phyloP scores from a whole-genome alignment of 1,140 invertebrate species.

The Campoletis sonorensis region DNA sequence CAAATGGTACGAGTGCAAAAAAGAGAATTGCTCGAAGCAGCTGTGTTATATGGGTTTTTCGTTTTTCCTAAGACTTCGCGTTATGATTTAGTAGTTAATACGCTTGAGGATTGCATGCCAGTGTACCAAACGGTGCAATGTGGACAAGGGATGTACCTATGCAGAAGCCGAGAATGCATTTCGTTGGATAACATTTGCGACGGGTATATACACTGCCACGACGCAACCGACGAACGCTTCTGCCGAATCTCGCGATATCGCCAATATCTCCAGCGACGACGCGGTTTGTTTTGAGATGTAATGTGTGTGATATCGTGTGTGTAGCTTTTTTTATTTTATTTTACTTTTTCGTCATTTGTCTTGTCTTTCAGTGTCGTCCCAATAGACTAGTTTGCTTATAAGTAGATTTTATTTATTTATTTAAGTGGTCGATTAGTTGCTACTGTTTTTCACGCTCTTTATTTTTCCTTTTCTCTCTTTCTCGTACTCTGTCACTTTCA shows the following conservation, averaged over 20 bases:
- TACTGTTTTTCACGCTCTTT: neutral
- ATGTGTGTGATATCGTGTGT: conserved; percentile 62
- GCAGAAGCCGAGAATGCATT: conserved; percentile 80
- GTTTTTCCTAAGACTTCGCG: conserved; percentile 65
- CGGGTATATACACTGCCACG: conserved; percentile 81
- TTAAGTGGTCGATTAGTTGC: neutral
- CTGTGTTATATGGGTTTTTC: conserved; percentile 18
- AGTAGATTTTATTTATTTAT: conserved; percentile 20
- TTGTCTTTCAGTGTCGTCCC: conserved; percentile 33
- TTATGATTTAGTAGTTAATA: conserved; percentile 75
- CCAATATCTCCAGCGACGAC: conserved; percentile 70
- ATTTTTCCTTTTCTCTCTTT: neutral
- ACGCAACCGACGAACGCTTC: conserved; percentile 84
- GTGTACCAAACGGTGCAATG: conserved; percentile 69
- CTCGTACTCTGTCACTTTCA: neutral
- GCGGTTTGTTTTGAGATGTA: conserved; percentile 73
- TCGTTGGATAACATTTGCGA: conserved; percentile 82
- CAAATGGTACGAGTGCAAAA: neutral
- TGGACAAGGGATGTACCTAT: conserved; percentile 78
- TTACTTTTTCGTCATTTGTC: neutral
- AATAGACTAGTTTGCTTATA: conserved; percentile 34
- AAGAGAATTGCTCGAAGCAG: conserved; percentile 26
- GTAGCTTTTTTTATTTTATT: conserved; percentile 31
- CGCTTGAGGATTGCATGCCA: conserved; percentile 74
- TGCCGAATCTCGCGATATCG: conserved; percentile 74